A percentile compares a stretch with the other conserved stretches of the same genome.
Evolutionary conservation across 2,113 vertebrate species (phyloP).

Genomic region (Pithys albifrons): DNA sequence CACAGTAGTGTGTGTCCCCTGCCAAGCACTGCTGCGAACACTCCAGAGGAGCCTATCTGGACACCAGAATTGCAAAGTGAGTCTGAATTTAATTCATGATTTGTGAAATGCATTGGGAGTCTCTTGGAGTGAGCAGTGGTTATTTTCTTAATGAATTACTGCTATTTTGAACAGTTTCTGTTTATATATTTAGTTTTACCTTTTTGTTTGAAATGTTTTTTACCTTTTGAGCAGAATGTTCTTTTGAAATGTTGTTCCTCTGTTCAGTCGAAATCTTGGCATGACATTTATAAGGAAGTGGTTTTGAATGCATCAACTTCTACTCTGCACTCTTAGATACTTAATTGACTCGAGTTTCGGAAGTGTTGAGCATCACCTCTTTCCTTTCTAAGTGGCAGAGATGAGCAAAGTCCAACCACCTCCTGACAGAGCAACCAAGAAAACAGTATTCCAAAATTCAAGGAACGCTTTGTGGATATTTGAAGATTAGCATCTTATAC

Average conservation of each 20-base stretch:
- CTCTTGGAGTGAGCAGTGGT: neutral
- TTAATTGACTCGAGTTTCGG: neutral
- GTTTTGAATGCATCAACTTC: neutral
- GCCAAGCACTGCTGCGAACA: neutral
- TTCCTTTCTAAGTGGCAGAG: neutral
- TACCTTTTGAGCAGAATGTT: neutral
- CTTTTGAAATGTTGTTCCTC: slow-evolving; percentile 1
- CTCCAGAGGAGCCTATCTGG: neutral
- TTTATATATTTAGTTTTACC: neutral
- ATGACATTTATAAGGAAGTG: neutral
- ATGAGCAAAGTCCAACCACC: neutral
- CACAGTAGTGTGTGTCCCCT: neutral
- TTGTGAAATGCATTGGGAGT: neutral
- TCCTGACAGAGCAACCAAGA: neutral
- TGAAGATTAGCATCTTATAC: neutral
- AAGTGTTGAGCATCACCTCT: neutral
- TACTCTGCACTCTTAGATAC: neutral
- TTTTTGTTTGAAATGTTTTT: slow-evolving; percentile 3
- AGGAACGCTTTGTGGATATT: neutral
- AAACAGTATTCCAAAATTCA: neutral
- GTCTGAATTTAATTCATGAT: neutral
- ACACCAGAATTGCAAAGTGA: neutral
- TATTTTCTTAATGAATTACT: slow-evolving; percentile 4
- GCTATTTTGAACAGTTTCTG: neutral
- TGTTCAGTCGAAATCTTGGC: neutral